These are phyloP conservation scores for Cryptocephalus moraei DNA, from an alignment of 2,888 invertebrate genomes.

Conservation along the genomic window DNA sequence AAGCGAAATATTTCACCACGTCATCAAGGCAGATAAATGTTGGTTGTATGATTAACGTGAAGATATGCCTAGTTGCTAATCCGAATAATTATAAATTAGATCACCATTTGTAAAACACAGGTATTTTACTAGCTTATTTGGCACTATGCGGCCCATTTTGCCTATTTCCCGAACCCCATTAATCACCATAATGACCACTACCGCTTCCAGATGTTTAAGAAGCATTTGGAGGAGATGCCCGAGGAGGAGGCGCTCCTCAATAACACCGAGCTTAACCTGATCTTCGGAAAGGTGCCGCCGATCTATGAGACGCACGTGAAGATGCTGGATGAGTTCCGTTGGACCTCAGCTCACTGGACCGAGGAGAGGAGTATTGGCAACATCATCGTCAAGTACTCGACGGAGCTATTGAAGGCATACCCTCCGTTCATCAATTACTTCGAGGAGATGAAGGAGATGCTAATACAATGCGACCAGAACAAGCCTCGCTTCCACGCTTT, in stretches of 20 bases:
- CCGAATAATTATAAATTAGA: too few species aligned
- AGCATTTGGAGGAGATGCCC: slow-evolving; percentile 78
- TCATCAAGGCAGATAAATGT: too few species aligned
- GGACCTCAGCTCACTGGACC: slow-evolving; percentile 68
- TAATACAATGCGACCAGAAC: slow-evolving; percentile 80
- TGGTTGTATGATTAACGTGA: too few species aligned
- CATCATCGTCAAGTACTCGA: slow-evolving; percentile 71
- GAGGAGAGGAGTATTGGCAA: slow-evolving; percentile 68
- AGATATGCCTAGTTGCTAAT: too few species aligned
- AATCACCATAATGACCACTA: not conserved
- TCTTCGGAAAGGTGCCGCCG: slow-evolving; percentile 90
- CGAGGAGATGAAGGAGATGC: slow-evolving; percentile 91
- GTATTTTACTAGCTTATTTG: too few species aligned
- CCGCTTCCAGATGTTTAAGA: slow-evolving; percentile 74
- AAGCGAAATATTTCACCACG: too few species aligned
- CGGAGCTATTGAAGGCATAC: slow-evolving; percentile 86
- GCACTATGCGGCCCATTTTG: too few species aligned
- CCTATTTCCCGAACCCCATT: too few species aligned
- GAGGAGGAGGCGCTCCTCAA: slow-evolving; percentile 75
- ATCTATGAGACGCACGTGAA: slow-evolving; percentile 88
- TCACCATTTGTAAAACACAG: too few species aligned
- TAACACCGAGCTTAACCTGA: slow-evolving; percentile 85
- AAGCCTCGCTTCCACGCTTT: slow-evolving; percentile 98
- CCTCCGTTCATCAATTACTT: slow-evolving; percentile 98
- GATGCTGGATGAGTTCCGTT: slow-evolving; percentile 57